Conservation (phyloP, 2,797 vertebrate genomes). For the Eulemur albifrons region DNA sequence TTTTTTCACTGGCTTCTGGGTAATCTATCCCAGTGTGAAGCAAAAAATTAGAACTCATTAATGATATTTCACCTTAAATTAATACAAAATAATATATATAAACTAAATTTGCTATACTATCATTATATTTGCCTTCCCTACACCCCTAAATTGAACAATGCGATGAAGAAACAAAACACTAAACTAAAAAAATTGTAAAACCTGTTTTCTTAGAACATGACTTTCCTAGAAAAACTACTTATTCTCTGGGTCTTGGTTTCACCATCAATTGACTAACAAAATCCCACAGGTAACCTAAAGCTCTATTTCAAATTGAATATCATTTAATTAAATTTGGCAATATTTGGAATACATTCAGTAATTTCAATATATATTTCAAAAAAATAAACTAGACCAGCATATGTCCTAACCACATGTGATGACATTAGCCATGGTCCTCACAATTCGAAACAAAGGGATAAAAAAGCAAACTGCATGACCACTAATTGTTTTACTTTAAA, state of each 20-base stretch:
- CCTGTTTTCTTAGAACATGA: not conserved
- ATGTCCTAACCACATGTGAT: not conserved
- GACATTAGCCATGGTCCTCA: not conserved
- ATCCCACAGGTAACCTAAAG: not conserved
- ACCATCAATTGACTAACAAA: not conserved
- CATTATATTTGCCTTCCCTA: not conserved
- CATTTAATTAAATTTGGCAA: not conserved
- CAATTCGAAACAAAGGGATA: not conserved
- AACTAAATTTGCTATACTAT: not conserved
- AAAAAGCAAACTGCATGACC: not conserved
- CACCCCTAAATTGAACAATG: not conserved
- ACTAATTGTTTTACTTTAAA: not conserved
- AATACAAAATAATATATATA: not conserved
- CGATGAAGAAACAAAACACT: not conserved
- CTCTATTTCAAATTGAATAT: not conserved
- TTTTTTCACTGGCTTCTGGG: not conserved
- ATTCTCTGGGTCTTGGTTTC: not conserved
- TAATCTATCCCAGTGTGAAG: not conserved
- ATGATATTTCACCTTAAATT: constrained; percentile 2
- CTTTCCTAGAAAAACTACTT: not conserved
- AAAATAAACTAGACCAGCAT: not conserved
- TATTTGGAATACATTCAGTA: not conserved
- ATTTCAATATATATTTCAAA: not conserved
- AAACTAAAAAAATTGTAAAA: not conserved
- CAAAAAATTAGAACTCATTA: not conserved